Conservation (phyloP, 1,140 invertebrate species). For the Eufriesea mexicana region DNA sequence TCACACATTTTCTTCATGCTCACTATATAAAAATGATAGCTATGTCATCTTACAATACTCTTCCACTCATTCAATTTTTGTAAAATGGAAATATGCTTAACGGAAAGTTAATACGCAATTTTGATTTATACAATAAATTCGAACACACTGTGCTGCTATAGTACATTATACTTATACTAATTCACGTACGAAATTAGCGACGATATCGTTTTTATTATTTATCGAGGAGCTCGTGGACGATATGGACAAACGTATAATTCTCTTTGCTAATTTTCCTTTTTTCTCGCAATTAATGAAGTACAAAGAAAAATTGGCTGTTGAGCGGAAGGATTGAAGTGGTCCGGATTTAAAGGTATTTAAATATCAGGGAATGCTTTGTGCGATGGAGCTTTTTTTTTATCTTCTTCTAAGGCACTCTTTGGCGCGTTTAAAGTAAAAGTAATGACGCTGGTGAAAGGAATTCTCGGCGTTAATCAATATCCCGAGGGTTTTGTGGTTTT, state of each 20-base stretch:
- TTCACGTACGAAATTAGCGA: not conserved
- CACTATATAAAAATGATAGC: too few relatives aligned
- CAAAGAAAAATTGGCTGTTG: slow-evolving; percentile 1
- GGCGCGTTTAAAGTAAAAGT: slow-evolving; percentile 16
- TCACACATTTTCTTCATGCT: too few relatives aligned
- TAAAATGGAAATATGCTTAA: too few relatives aligned
- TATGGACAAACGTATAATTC: not conserved
- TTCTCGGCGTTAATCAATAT: slow-evolving; percentile 41
- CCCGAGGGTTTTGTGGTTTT: slow-evolving; percentile 24
- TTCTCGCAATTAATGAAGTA: slow-evolving; percentile 3
- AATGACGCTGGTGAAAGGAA: slow-evolving; percentile 16
- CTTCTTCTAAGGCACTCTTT: slow-evolving; percentile 20
- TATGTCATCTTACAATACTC: too few relatives aligned
- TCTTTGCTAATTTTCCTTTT: not conserved
- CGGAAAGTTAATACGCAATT: too few relatives aligned
- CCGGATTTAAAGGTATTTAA: slow-evolving; percentile 27
- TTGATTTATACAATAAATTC: too few relatives aligned
- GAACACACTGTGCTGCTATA: too few relatives aligned
- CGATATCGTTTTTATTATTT: not conserved
- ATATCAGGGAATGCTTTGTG: not conserved
- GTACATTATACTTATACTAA: too few relatives aligned
- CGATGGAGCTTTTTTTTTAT: slow-evolving; percentile 1
- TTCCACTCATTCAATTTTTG: too few relatives aligned
- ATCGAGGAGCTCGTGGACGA: too few relatives aligned
- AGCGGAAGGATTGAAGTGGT: not conserved